Base-by-base conservation (phyloP, 1,140 invertebrate genomes). In the Neuroterus valhalla region DNA sequence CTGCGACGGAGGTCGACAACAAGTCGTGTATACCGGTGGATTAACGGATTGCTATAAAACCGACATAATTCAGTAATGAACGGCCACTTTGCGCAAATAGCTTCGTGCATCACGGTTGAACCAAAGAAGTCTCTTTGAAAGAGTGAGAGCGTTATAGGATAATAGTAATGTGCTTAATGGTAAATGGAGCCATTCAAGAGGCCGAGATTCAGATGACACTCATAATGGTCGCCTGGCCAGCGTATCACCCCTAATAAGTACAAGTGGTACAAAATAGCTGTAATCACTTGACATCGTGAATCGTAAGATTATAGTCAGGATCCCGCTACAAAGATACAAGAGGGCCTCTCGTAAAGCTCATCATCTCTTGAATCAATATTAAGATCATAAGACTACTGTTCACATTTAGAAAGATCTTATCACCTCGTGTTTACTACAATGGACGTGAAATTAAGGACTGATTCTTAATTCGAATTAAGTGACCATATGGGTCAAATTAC, bases 121-220 rank as follows among this genome's bases (percentile, higher is more conserved):
- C 81, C 83, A 85, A 87, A 87, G 85, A 86, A 85, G 86, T 82
- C 82, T 86, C 86, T 86, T 85, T 84, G 79, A 84, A 78, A 76
- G 81, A 76, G 78, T 74, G 72, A 81, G 82, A 82, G 84, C 83
- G 81, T 89, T 88, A 89, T 90, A 90, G 89, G 89, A 90, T 90
- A 90, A 90, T 90, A 87, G 89, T 90, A 90, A 89, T 89, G 87
- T 89, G 87, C 88, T 89, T 89, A 89, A 90, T 89, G 88, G 88
- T 90, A 88, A 89, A 89, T 89, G 88, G 88, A 86, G 87, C 86
- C 85, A 90, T 90, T 90, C 86, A 89, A 88, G 86, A 88, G 85
- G 75, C 84, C 81, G 88, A 86, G 85, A 89, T 87, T 89, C 86
- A 89, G 86, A 89, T 89, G 85, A 83, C 86, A 89, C 85, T 89